These are phyloP conservation scores for Leptinotarsa rubiginosa DNA, from an alignment of 2,888 invertebrate genomes.

Conservation along the genomic window DNA sequence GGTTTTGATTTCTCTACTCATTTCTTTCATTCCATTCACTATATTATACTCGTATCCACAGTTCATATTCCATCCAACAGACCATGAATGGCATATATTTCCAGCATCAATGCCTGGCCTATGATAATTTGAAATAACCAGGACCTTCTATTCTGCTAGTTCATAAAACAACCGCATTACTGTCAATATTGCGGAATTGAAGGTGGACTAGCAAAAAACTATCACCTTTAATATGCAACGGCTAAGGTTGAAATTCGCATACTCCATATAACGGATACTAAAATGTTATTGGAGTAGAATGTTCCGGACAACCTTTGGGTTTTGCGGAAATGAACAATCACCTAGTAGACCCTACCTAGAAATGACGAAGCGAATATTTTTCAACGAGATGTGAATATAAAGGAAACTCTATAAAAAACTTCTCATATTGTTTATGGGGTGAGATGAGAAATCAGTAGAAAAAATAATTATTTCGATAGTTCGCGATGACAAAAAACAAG, in stretches of 20 bases:
- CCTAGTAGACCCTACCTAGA: not conserved
- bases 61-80: too few relatives aligned
- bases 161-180: constrained; percentile 35
- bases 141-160: not conserved
- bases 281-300: not conserved
- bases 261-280: not conserved
- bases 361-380: not conserved
- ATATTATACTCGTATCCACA: too few relatives aligned
- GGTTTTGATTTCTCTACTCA: too few relatives aligned
- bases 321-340: not conserved
- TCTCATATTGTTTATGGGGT: too few relatives aligned
- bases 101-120: not conserved
- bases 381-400: too few relatives aligned
- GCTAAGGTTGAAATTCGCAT: constrained; percentile 1
- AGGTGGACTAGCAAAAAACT: not conserved
- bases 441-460: too few relatives aligned
- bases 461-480: too few relatives aligned
- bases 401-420: too few relatives aligned
- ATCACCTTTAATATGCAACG: not conserved
- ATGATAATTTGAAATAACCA: not conserved
- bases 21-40: too few relatives aligned
- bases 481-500: too few relatives aligned
- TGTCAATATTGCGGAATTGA: constrained; percentile 29
- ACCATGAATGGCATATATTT: not conserved
- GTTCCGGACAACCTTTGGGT: constrained; percentile 2